Evolutionary conservation across 2,888 invertebrate species (phyloP).

Genomic region (Thera obeliscata): DNA sequence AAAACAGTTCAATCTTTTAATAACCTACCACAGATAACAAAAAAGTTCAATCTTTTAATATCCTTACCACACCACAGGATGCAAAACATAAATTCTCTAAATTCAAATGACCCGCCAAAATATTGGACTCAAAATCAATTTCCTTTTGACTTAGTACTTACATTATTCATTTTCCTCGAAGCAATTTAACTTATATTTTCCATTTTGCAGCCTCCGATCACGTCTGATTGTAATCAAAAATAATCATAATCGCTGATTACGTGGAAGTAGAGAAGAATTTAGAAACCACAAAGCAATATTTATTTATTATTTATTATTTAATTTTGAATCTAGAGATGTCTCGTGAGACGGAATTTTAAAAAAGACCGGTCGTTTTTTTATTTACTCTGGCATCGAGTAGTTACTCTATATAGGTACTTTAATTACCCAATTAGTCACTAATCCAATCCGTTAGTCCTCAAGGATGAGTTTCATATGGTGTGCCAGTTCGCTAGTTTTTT

Average conservation of each 20-base stretch:
- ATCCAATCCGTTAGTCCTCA: too few relatives aligned
- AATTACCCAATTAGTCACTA: too few relatives aligned
- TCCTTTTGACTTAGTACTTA: constrained; percentile 15
- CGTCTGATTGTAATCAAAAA: constrained; percentile 29
- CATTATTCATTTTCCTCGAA: constrained; percentile 7
- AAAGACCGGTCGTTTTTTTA: too few relatives aligned
- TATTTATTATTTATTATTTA: too few relatives aligned
- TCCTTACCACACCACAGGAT: neutral
- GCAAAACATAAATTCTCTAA: constrained; percentile 1
- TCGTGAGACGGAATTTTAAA: too few relatives aligned
- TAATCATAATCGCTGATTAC: constrained; percentile 33
- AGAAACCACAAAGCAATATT: constrained; percentile 29
- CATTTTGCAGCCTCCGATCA: constrained; percentile 22
- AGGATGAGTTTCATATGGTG: too few relatives aligned
- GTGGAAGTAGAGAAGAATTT: constrained; percentile 22
- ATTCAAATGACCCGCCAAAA: constrained; percentile 10
- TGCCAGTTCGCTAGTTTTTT: too few relatives aligned
- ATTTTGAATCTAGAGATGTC: constrained; percentile 6
- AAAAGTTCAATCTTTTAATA: neutral
- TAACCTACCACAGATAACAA: too few relatives aligned
- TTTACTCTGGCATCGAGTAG: too few relatives aligned
- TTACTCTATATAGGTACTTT: too few relatives aligned
- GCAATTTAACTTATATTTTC: constrained; percentile 13
- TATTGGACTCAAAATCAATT: constrained; percentile 23
- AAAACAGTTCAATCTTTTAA: neutral